Percentiles rank a stretch among this genome's conserved stretches.
Evolutionary conservation across 2,797 vertebrate genomes (phyloP).

Genomic region (Lepus townsendii): DNA sequence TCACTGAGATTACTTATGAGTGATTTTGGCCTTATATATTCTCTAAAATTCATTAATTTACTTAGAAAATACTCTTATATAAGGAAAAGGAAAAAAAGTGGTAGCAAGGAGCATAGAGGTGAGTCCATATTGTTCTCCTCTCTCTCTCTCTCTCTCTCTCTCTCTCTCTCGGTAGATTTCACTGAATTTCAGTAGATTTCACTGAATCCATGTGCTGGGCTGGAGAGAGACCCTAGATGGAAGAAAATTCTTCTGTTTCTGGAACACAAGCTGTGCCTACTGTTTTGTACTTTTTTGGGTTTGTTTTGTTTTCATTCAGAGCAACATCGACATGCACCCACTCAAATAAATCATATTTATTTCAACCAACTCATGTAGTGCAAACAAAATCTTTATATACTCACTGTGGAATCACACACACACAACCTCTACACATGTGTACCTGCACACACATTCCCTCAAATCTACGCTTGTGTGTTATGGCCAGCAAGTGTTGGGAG

Average conservation of each 20-base stretch:
- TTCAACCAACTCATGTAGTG: neutral
- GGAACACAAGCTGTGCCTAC: neutral
- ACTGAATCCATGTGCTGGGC: neutral
- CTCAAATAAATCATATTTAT: conserved; percentile 11
- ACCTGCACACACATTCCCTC: neutral
- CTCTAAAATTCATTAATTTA: neutral
- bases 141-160: neutral
- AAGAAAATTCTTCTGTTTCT: conserved; percentile 5
- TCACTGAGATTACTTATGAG: neutral
- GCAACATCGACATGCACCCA: neutral
- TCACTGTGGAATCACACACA: neutral
- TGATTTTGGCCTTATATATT: neutral
- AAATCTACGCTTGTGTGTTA: conserved; percentile 11
- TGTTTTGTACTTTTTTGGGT: neutral
- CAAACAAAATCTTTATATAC: conserved; percentile 24
- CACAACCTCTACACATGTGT: neutral
- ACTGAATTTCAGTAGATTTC: neutral
- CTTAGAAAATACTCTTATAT: neutral
- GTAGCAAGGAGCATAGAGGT: neutral
- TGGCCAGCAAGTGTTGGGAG: neutral
- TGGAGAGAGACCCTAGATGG: neutral
- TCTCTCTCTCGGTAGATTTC: too few species aligned
- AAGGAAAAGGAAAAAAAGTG: neutral
- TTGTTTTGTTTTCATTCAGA: conserved; percentile 21
- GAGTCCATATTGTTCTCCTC: neutral